These are phyloP conservation scores for Lutjanus erythropterus DNA, from an alignment of 2,113 vertebrate species.

Conservation along the genomic window DNA sequence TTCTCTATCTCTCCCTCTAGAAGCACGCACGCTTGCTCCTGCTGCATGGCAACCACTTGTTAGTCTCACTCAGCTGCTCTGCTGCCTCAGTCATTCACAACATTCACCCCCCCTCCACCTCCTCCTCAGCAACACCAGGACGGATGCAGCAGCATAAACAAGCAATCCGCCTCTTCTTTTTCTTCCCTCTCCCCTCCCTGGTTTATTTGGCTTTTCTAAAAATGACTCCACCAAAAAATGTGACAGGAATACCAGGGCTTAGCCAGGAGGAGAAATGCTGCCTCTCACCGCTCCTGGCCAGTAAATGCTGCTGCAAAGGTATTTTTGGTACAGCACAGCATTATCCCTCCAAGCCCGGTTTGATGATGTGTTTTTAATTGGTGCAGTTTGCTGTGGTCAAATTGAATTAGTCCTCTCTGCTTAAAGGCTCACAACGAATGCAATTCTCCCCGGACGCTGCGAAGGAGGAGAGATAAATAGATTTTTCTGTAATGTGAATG, in stretches of 20 bases:
- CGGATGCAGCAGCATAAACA: conserved; percentile 67
- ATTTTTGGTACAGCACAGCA: conserved; percentile 71
- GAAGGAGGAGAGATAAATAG: conserved; percentile 16
- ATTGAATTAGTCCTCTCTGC: conserved; percentile 62
- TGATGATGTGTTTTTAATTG: conserved; percentile 73
- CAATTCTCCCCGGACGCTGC: neutral
- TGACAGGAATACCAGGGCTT: conserved; percentile 52
- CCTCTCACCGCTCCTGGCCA: conserved; percentile 52
- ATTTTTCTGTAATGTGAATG: conserved; percentile 16
- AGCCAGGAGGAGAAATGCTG: conserved; percentile 55
- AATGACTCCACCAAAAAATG: conserved; percentile 65
- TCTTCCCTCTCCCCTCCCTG: conserved; percentile 29
- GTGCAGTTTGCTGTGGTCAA: conserved; percentile 66
- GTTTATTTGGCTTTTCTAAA: conserved; percentile 58
- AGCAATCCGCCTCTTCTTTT: conserved; percentile 45
- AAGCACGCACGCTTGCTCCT: conserved; percentile 75
- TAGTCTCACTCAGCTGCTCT: conserved; percentile 80
- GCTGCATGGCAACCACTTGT: conserved; percentile 85
- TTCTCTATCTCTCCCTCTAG: conserved; percentile 78
- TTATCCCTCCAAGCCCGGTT: conserved; percentile 48
- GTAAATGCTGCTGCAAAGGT: conserved; percentile 69
- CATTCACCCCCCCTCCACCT: conserved; percentile 32
- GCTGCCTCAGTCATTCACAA: conserved; percentile 76
- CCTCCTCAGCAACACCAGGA: conserved; percentile 45
- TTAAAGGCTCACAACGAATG: conserved; percentile 54